phyloP scores from a whole-genome alignment of 2,113 vertebrate species.

The Arenaria interpres region DNA sequence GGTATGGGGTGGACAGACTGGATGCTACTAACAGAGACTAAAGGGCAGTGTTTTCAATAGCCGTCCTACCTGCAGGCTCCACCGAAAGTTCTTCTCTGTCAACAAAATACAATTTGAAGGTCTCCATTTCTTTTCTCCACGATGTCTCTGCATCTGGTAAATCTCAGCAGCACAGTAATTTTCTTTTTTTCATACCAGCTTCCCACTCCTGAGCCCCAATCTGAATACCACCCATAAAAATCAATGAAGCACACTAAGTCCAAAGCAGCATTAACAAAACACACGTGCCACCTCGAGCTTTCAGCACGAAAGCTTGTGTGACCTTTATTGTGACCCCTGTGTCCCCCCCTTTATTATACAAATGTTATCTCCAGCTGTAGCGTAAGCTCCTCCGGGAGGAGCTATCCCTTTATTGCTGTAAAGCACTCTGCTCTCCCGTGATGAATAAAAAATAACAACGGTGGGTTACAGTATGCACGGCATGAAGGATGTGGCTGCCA shows the following conservation, averaged over 20 bases:
- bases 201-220: not conserved
- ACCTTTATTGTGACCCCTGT: not conserved
- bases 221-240: not conserved
- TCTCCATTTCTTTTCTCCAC: rapidly evolving
- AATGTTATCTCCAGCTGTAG: not conserved
- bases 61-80: not conserved
- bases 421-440: not conserved
- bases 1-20: not conserved
- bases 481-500: constrained; percentile 36
- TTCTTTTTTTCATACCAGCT: not conserved
- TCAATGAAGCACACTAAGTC: not conserved
- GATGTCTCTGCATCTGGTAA: not conserved
- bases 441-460: not conserved
- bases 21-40: not conserved
- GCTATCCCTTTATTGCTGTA: not conserved
- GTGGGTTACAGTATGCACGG: constrained; percentile 23
- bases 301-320: too few relatives aligned
- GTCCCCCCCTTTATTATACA: not conserved
- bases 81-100: not conserved
- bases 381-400: not conserved
- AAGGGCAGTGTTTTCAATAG: not conserved
- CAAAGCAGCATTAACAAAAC: not conserved
- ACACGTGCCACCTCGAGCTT: not conserved
- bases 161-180: not conserved
- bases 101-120: not conserved